A percentile compares a stretch with the other conserved stretches of the same genome.
Conservation (phyloP, 2,797 vertebrate genomes). For the Cossypha polioptera region DNA sequence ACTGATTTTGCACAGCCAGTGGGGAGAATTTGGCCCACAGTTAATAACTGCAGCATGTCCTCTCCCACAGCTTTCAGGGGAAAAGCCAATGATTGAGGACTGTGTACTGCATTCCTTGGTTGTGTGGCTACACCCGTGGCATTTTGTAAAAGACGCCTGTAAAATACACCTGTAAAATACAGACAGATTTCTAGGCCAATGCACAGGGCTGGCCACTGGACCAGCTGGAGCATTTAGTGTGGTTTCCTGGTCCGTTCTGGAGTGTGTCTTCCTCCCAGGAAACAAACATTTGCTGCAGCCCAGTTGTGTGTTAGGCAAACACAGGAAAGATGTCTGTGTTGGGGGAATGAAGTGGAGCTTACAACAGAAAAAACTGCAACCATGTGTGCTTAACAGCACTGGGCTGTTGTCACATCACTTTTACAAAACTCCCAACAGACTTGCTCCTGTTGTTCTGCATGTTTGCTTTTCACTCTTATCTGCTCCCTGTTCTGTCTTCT, state of each 20-base stretch:
- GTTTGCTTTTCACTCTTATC: not conserved
- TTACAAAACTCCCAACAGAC: not conserved
- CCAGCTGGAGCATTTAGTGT: fast-evolving
- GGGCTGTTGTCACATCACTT: not conserved
- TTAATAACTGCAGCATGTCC: too few relatives aligned
- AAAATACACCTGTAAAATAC: too few relatives aligned
- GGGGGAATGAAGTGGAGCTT: not conserved
- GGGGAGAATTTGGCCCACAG: not conserved
- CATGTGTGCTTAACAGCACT: not conserved
- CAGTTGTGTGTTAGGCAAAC: not conserved
- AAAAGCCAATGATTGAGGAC: not conserved
- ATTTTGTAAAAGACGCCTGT: not conserved
- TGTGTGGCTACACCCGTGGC: fast-evolving
- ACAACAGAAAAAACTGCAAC: not conserved
- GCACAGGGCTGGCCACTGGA: not conserved
- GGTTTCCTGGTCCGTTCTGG: not conserved
- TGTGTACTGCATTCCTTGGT: not conserved
- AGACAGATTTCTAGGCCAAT: not conserved
- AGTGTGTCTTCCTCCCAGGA: not conserved
- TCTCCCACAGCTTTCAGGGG: not conserved
- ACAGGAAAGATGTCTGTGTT: not conserved
- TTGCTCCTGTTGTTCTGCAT: not conserved
- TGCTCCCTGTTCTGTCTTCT: not conserved
- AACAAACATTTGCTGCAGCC: not conserved
- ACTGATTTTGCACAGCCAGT: not conserved